Base-by-base conservation (phyloP, 2,888 invertebrate species). In the Caenorhabditis parvicauda region DNA sequence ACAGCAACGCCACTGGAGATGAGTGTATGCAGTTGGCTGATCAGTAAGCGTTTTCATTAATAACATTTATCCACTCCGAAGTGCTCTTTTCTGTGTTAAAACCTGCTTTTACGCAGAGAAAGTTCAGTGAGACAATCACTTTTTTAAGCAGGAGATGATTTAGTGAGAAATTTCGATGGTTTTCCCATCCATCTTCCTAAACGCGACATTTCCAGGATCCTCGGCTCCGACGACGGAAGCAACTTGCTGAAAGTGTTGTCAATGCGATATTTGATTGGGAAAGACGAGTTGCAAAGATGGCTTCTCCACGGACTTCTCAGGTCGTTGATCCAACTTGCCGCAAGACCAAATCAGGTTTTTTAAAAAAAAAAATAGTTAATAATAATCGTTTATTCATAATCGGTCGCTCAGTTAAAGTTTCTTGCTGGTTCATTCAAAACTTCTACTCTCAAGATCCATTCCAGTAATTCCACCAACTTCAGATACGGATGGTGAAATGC, bases 401-500 rank as follows among this genome's bases (percentile, higher is more conserved):
- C 35, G 35, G 14, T 32, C 9, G 14, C 35, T 12, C 35, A 9
- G 35, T 32, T n/a, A n/a, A n/a, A n/a, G 50, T 6, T 44, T 22
- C 9, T 5, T 14, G 24, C 14, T 27, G 7, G 6, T 32, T 6
- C 45, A 9, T 37, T 14, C 35, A 45, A 29, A 21, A 25, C 25
- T 17, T 14, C 22, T 48, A 42, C 17, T 50, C 6, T n/a, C n/a
- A n/a, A n/a, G n/a, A n/a, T n/a, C n/a, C n/a, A n/a, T n/a, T n/a
- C n/a, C n/a, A 42, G 1, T 12, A 1, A 42, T 14, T 42, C 19
- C 21, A 1, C n/a, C 19, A 42, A 17, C 42, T 45, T 45, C 12
- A 45, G 19, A 41, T 17, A 19, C 5, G 17, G 1, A 41, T 95
- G 28, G 86, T 94, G 9, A 89, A 89, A 47, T 84, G 91, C 28